Base-by-base conservation (phyloP, 2,797 vertebrate genomes). In the Pseudomugil tenellus region DNA sequence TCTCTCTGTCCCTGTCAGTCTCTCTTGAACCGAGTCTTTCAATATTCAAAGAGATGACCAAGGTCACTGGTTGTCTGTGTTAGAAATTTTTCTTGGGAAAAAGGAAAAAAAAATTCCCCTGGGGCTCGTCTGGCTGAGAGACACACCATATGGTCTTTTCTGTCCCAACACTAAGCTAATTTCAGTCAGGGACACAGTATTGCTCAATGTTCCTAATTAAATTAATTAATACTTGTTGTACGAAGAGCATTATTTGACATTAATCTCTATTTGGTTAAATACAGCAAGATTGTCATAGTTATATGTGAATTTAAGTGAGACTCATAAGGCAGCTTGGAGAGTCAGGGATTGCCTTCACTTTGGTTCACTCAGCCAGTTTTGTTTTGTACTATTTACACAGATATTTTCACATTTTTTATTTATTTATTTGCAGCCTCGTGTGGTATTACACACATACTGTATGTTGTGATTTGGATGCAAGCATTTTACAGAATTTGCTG, bases 11-110 rank as follows among this genome's bases (percentile, higher is more conserved):
- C 9, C 29, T 34, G 37, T 70, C 54, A 41, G 54, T 70, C 25
- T 67, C 14, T 26, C 14, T 39, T n/a, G 19, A 60, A 58, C 57
- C 26, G 17, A 54, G 46, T 63, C 53, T 63, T 67, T 84, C 25
- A 55, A 60, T 57, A 76, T 65, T 76, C 39, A 11, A 9, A 75
- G 79, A 80, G 59, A 51, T 9, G 66, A 61, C 51, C 60, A 51
- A 73, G 83, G 86, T 89, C 87, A 83, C 25, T 0, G 55, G 59
- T 70, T 81, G 84, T 69, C 72, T 68, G 70, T 67, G 55, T 81
- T 75, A 65, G 4, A 79, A 81, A 87, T 29, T 29, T 29, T 6
- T 29, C 29, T 29, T 29, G 29, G 3, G 29, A 8, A 32, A 32
- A 32, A 32, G 6, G 29, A 31, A 31, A 31, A 31, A 6, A 31